Percentiles rank a stretch among this genome's conserved stretches.
Evolutionary conservation across 2,797 vertebrate genomes (phyloP).

Genomic region (Pelodytes ibericus): DNA sequence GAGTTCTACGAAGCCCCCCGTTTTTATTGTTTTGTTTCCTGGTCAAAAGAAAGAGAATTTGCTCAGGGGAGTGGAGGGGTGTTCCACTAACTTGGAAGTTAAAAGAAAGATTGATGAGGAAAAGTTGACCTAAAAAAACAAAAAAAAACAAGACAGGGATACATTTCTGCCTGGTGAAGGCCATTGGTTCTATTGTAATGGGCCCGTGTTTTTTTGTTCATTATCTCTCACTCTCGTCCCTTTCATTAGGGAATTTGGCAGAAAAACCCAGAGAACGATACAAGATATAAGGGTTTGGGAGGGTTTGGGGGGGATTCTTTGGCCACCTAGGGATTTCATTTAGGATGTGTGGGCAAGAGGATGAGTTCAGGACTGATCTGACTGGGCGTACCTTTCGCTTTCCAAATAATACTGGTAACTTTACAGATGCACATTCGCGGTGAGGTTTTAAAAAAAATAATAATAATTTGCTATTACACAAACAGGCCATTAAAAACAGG

Average conservation of each 20-base stretch:
- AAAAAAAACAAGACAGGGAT: too few relatives aligned
- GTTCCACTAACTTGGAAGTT: conserved; percentile 88
- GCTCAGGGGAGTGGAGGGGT: conserved; percentile 77
- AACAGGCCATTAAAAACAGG: too few relatives aligned
- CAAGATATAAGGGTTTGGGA: conserved; percentile 94
- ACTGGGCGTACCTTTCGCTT: conserved; percentile 11
- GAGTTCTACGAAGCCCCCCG: conserved; percentile 68
- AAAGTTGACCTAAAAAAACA: conserved; percentile 81
- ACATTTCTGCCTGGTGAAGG: conserved; percentile 75
- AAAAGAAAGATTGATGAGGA: conserved; percentile 98
- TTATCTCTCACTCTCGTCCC: conserved; percentile 89
- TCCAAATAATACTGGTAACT: too few relatives aligned
- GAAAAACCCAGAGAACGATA: conserved; percentile 85
- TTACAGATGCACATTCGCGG: too few relatives aligned
- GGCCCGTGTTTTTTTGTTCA: conserved; percentile 90
- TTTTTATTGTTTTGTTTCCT: conserved; percentile 70
- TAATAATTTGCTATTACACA: too few relatives aligned
- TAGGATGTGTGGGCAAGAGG: conserved; percentile 61
- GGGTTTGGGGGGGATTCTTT: conserved; percentile 83
- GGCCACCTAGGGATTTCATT: conserved; percentile 92
- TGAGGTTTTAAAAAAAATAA: too few relatives aligned
- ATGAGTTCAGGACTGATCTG: conserved; percentile 3
- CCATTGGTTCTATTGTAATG: conserved; percentile 83
- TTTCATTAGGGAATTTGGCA: conserved; percentile 74
- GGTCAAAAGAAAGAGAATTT: conserved; percentile 74